Percentiles rank a stretch among this genome's conserved stretches.
phyloP scores from a whole-genome alignment of 2,113 vertebrate species.

The Pogonocichla stellata region DNA sequence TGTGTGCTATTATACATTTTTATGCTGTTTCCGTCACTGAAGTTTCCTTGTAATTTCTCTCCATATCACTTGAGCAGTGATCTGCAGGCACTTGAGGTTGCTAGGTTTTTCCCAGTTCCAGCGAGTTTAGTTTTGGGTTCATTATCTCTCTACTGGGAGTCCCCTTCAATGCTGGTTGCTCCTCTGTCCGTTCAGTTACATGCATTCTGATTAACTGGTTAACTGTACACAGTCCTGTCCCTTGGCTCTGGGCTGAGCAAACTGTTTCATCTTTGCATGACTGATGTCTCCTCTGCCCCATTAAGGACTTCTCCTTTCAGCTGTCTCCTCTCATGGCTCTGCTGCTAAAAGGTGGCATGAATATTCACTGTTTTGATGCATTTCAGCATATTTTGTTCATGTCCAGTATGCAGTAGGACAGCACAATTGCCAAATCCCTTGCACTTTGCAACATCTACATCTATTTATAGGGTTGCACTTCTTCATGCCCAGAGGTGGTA shows the following conservation, averaged over 20 bases:
- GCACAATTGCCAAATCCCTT: background rate
- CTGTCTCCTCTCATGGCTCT: background rate
- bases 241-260: background rate
- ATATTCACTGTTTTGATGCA: background rate
- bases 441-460: background rate
- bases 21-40: background rate
- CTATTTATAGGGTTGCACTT: background rate
- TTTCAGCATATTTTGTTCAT: background rate
- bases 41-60: background rate
- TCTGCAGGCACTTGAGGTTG: background rate
- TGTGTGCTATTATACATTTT: background rate
- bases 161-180: background rate
- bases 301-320: background rate
- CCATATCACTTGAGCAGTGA: background rate
- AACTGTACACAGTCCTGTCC: background rate
- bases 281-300: background rate
- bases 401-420: background rate
- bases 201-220: background rate
- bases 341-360: background rate
- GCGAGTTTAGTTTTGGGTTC: background rate
- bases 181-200: background rate
- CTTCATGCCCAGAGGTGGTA: background rate
- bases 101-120: background rate
- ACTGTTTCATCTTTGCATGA: background rate
- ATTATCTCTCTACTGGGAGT: background rate